phyloP scores from a whole-genome alignment of 2,888 invertebrate species.

The Sphaeridia pumilis region DNA sequence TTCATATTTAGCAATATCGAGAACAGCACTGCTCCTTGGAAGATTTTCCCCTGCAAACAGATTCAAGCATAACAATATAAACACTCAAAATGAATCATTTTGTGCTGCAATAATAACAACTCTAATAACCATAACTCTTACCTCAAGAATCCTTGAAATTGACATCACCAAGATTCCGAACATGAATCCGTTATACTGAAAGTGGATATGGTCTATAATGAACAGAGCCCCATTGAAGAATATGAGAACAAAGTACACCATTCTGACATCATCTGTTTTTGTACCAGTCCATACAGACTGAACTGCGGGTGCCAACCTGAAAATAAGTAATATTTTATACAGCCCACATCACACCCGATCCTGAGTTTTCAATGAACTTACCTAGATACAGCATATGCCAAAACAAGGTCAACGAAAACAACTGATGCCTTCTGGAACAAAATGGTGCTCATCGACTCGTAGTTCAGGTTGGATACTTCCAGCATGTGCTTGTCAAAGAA shows the following conservation, averaged over 20 bases:
- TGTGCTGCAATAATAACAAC: no score
- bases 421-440: slow-evolving; percentile 86
- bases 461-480: slow-evolving; percentile 62
- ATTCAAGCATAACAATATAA: no score
- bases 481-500: slow-evolving; percentile 78
- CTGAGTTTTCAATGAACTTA: no score
- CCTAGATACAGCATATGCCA: slow-evolving; percentile 64
- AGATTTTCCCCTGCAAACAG: slow-evolving; percentile 55
- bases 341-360: no score
- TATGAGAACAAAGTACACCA: slow-evolving; percentile 48
- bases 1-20: slow-evolving; percentile 82
- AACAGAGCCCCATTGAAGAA: slow-evolving; percentile 77
- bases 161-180: slow-evolving; percentile 75
- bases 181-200: slow-evolving; percentile 96
- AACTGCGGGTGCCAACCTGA: neutral
- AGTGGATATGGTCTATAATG: slow-evolving; percentile 93
- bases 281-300: neutral
- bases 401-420: slow-evolving; percentile 68
- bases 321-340: no score
- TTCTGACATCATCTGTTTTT: neutral
- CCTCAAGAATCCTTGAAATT: slow-evolving; percentile 57
- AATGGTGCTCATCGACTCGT: slow-evolving; percentile 63
- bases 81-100: no score
- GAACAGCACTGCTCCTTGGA: slow-evolving; percentile 66
- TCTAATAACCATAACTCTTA: no score